These are phyloP conservation scores for Enhydra lutris DNA, from an alignment of 2,113 vertebrate genomes.

Conservation along the genomic window DNA sequence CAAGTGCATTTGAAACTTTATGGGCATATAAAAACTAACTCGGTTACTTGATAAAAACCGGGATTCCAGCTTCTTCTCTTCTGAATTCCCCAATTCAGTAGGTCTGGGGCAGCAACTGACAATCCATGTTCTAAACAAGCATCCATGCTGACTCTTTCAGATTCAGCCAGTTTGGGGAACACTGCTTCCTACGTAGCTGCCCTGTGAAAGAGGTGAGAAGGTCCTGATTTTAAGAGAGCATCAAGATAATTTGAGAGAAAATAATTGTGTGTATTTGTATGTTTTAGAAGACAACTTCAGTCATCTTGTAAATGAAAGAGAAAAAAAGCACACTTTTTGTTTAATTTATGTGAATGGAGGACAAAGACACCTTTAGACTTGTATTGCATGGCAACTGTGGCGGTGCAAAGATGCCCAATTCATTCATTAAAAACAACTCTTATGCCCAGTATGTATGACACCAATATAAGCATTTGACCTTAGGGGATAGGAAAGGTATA, in stretches of 20 bases:
- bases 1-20: neutral
- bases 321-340: neutral
- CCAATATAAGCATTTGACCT: neutral
- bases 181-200: neutral
- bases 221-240: neutral
- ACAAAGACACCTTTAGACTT: neutral
- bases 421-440: neutral
- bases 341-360: neutral
- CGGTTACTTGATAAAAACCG: neutral
- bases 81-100: neutral
- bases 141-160: neutral
- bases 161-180: no score
- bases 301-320: neutral
- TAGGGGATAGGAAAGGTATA: neutral
- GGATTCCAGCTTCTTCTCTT: neutral
- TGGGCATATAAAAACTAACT: neutral
- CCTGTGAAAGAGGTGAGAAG: neutral
- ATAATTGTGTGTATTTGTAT: neutral
- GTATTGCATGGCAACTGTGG: neutral
- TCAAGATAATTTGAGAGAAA: neutral
- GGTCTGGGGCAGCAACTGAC: neutral
- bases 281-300: neutral
- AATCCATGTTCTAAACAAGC: neutral
- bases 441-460: neutral
- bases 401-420: neutral